Conservation (phyloP, 2,113 vertebrate genomes). For the Echinops telfairi region DNA sequence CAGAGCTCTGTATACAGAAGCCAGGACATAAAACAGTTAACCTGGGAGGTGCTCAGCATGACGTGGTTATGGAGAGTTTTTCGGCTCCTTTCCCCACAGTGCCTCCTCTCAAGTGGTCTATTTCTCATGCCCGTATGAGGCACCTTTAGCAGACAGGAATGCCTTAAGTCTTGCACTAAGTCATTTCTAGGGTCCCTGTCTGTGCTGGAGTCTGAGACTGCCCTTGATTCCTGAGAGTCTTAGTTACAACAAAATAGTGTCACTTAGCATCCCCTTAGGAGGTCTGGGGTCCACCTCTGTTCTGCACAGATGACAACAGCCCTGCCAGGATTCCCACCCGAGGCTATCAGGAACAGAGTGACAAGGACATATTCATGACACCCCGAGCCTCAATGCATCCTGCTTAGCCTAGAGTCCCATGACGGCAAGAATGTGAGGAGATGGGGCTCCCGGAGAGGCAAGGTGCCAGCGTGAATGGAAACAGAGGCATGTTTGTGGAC, state of each 20-base stretch:
- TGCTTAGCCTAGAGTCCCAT: not conserved
- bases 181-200: not conserved
- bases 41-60: not conserved
- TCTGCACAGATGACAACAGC: not conserved
- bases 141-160: not conserved
- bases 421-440: not conserved
- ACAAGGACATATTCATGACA: not conserved
- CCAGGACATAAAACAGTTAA: rapidly evolving
- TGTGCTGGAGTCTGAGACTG: rapidly evolving
- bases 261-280: not conserved
- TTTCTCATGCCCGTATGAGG: not conserved
- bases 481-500: not conserved
- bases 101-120: not conserved
- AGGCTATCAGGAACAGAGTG: not conserved
- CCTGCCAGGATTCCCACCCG: rapidly evolving
- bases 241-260: not conserved
- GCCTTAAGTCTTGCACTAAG: not conserved
- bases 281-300: not conserved
- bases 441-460: not conserved
- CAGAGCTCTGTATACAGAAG: not conserved
- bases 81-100: not conserved
- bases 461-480: not conserved
- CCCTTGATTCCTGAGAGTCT: not conserved
- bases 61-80: not conserved
- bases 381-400: not conserved